Percentiles rank a stretch among this genome's conserved stretches.
Evolutionary conservation across 2,888 invertebrate genomes (phyloP).

Genomic region (Rutpela maculata): DNA sequence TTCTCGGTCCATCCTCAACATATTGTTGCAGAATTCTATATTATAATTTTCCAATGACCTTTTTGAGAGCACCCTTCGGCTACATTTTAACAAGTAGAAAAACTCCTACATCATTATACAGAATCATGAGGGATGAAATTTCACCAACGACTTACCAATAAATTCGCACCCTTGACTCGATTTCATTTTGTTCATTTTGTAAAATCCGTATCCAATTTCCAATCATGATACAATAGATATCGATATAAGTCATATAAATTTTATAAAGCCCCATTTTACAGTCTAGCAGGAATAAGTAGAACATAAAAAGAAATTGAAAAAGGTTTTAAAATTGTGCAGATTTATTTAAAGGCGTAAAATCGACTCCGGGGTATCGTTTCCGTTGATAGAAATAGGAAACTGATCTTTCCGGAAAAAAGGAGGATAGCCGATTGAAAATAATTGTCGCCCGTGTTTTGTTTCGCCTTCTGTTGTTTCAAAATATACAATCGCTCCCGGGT

Average conservation of each 20-base stretch:
- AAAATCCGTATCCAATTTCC: constrained; percentile 51
- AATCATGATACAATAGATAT: constrained; percentile 46
- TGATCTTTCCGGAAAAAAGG: constrained; percentile 63
- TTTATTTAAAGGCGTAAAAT: constrained; percentile 70
- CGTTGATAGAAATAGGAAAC: constrained; percentile 66
- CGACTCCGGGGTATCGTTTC: constrained; percentile 67
- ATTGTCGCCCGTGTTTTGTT: constrained; percentile 72
- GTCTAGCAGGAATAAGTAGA: constrained; percentile 43
- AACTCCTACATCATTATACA: not conserved
- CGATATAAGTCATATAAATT: constrained; percentile 53
- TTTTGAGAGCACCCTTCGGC: not conserved
- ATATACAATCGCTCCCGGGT: constrained; percentile 71
- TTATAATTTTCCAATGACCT: too few relatives aligned
- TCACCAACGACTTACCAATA: not conserved
- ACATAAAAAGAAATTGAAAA: constrained; percentile 69
- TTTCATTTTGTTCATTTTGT: constrained; percentile 40
- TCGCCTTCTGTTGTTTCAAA: constrained; percentile 67
- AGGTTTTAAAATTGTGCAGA: constrained; percentile 66
- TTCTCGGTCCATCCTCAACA: too few relatives aligned
- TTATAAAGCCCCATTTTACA: constrained; percentile 49
- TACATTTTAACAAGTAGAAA: not conserved
- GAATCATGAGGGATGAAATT: not conserved
- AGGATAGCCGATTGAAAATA: constrained; percentile 73
- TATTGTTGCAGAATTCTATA: too few relatives aligned
- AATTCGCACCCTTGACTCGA: not conserved